phyloP scores from a whole-genome alignment of 2,888 invertebrate genomes.

The Drosophila parthenogenetica region DNA sequence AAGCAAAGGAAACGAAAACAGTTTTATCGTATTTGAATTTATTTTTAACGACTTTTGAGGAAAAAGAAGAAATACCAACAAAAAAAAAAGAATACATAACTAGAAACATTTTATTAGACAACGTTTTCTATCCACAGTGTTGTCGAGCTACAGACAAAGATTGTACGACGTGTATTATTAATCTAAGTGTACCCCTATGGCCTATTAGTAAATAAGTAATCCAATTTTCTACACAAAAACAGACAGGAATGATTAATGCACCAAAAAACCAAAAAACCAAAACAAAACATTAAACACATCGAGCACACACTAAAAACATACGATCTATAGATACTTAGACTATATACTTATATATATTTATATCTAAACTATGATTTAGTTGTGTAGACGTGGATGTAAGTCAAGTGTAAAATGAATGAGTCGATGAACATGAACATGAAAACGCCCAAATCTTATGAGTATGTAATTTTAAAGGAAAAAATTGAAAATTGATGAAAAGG shows the following conservation, averaged over 20 bases:
- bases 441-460: conserved; percentile 85
- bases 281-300: conserved; percentile 38
- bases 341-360: conserved; percentile 35
- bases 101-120: conserved; percentile 67
- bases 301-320: conserved; percentile 66
- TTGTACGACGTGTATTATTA: conserved; percentile 52
- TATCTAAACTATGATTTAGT: conserved; percentile 34
- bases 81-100: conserved; percentile 10
- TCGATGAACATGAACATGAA: conserved; percentile 56
- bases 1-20: conserved; percentile 52
- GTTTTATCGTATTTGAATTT: conserved; percentile 66
- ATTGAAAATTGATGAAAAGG: conserved; percentile 9
- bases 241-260: conserved; percentile 37
- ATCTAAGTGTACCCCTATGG: conserved; percentile 72
- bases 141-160: conserved; percentile 64
- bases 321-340: conserved; percentile 41
- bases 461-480: conserved; percentile 67
- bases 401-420: conserved; percentile 70
- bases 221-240: conserved; percentile 57
- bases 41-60: conserved; percentile 71
- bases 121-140: conserved; percentile 72
- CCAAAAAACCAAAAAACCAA: conserved; percentile 11
- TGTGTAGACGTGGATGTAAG: conserved; percentile 50
- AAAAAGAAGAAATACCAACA: conserved; percentile 15
- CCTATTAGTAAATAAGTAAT: conserved; percentile 67